Evolutionary conservation across 2,888 invertebrate genomes (phyloP), one percentile per base, ranked within the genome.

Genomic region (Nasonovia ribisnigri): DNA sequence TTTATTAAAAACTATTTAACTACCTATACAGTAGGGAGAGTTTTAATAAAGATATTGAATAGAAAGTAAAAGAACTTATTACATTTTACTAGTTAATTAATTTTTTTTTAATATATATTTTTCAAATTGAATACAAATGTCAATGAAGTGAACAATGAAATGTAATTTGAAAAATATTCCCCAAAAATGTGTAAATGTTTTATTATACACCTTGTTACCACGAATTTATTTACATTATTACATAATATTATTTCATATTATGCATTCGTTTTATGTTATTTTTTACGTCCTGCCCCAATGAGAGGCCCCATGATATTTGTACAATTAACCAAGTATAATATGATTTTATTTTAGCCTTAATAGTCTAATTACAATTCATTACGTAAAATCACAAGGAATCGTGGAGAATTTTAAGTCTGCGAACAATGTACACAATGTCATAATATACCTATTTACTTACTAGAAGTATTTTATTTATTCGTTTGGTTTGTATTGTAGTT

Each of bases 301-400:
- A n/a, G 91, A 43, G 91, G 84, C 91, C 91, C 24, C 84, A 11
- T 43, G 54, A 54, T 57, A 54, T 29, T 84, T 24, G 42, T 43
- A 57, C 29, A n/a, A 51, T 91, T 84, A 77, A 91, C 24, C 3
- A 29, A 91, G 29, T 91, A 57, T 57, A 51, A n/a, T 84, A 84
- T 51, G 24, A 90, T 84, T 90, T 51, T 67, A 77, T 90, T 90
- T 51, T 29, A 84, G 43, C 57, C 1, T 54, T 54, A 54, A 43
- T 43, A 43, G 43, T 46, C 43, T 57, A 43, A 46, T 42, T 26
- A 88, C 13, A 42, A 16, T 11, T 48, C 13, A 48, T 51, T 11
- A 36, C 48, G 42, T 77, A 13, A 77, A 42, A 48, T 36, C n/a
- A 36, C 5, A 1, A 51, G 26, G 26, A 48, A 51, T 51, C 26